Percentiles rank a stretch among this genome's conserved stretches.
Conservation (phyloP, 2,888 invertebrate genomes). For the Lissocephala sabroskyi region DNA sequence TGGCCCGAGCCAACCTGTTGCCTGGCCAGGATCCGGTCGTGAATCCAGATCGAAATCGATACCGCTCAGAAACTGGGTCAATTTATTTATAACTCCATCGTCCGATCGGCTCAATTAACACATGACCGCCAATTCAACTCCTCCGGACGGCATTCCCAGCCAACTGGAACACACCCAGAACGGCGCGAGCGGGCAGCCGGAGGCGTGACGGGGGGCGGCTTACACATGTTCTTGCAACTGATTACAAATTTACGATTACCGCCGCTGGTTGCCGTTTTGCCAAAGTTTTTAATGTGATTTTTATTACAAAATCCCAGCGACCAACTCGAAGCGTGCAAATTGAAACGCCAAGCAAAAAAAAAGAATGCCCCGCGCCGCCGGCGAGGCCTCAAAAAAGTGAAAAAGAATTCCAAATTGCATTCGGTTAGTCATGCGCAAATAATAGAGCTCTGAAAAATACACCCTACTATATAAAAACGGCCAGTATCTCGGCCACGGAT, state of each 20-base stretch:
- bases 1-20: no score
- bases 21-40: no score
- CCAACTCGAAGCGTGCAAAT: no score
- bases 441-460: slow-evolving; percentile 16
- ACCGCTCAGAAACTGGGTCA: slow-evolving; percentile 53
- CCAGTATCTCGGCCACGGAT: slow-evolving; percentile 36
- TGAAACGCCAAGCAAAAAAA: slow-evolving; percentile 36
- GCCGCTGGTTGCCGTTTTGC: slow-evolving; percentile 26
- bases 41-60: no score
- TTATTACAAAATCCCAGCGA: slow-evolving; percentile 41
- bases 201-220: no score
- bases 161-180: slow-evolving; percentile 32
- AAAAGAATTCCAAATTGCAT: slow-evolving; percentile 64
- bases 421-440: slow-evolving; percentile 63
- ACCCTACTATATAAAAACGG: background rate
- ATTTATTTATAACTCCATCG: slow-evolving; percentile 37
- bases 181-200: no score
- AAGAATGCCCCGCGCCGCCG: slow-evolving; percentile 6
- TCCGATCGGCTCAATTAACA: slow-evolving; percentile 43
- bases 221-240: slow-evolving; percentile 59
- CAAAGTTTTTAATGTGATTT: slow-evolving; percentile 32
- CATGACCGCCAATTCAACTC: slow-evolving; percentile 16
- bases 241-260: slow-evolving; percentile 57
- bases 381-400: slow-evolving; percentile 24
- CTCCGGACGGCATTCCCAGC: slow-evolving; percentile 16